Conservation (phyloP, 2,797 vertebrate genomes). For the Fistularia commersonii region DNA sequence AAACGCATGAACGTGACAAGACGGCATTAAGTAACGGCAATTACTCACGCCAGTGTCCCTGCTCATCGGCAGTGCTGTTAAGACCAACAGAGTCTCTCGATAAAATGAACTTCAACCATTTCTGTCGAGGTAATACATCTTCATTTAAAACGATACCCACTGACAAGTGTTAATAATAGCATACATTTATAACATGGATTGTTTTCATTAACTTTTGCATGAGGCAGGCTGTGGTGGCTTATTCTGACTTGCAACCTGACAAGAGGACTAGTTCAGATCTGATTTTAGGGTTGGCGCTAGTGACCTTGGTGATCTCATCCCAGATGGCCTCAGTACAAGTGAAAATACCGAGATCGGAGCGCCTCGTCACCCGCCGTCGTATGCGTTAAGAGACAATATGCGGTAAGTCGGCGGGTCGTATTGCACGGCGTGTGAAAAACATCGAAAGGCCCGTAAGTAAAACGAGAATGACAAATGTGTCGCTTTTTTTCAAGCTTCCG, state of each 20-base stretch:
- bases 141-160: constrained; percentile 68
- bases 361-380: too few relatives aligned
- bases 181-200: constrained; percentile 58
- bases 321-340: too few relatives aligned
- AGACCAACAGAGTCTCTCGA: constrained; percentile 64
- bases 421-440: too few relatives aligned
- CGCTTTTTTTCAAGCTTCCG: too few relatives aligned
- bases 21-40: constrained; percentile 43
- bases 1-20: constrained; percentile 36
- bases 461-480: too few relatives aligned
- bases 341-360: too few relatives aligned
- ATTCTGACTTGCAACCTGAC: neutral
- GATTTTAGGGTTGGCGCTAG: too few relatives aligned
- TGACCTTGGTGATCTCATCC: too few relatives aligned
- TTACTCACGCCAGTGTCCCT: constrained; percentile 47
- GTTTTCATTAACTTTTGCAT: constrained; percentile 1
- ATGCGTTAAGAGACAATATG: too few relatives aligned
- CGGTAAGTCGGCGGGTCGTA: too few relatives aligned
- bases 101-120: constrained; percentile 55
- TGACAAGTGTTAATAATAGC: constrained; percentile 56
- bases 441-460: too few relatives aligned
- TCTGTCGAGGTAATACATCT: constrained; percentile 60
- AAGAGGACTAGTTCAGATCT: too few relatives aligned
- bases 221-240: neutral
- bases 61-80: constrained; percentile 60